phyloP scores from a whole-genome alignment of 2,888 invertebrate genomes.

The Cybosia mesomella region DNA sequence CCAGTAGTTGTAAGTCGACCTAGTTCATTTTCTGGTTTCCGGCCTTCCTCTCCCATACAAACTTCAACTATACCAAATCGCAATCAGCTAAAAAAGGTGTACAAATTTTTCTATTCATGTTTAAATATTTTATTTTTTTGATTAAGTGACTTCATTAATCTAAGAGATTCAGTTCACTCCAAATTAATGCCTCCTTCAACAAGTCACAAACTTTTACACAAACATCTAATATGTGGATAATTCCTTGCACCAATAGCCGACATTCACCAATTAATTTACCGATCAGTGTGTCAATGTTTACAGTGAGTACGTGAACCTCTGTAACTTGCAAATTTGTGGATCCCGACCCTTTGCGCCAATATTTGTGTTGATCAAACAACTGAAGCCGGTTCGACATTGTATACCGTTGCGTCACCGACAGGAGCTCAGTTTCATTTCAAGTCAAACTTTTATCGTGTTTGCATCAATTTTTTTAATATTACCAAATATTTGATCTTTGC shows the following conservation, averaged over 20 bases:
- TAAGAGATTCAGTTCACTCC: too few relatives aligned
- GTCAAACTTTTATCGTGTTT: constrained; percentile 41
- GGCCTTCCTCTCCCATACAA: neutral
- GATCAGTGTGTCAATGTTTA: constrained; percentile 10
- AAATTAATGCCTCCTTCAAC: neutral
- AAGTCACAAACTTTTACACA: neutral
- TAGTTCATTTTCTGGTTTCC: neutral
- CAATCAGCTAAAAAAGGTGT: too few relatives aligned
- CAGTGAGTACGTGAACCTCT: constrained; percentile 10
- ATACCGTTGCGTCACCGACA: constrained; percentile 48
- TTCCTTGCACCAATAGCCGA: neutral
- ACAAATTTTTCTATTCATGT: too few relatives aligned
- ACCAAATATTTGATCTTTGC: constrained; percentile 2
- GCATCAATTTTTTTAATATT: constrained; percentile 30
- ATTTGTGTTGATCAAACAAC: constrained; percentile 57
- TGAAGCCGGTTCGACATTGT: constrained; percentile 46
- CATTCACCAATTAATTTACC: constrained; percentile 11
- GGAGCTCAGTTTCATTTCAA: constrained; percentile 25
- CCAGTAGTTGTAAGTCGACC: neutral
- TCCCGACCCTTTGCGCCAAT: constrained; percentile 51
- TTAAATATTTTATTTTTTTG: too few relatives aligned
- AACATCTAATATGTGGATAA: constrained; percentile 1
- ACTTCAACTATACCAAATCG: neutral
- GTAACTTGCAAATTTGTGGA: constrained; percentile 38
- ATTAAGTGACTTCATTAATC: too few relatives aligned